These are phyloP conservation scores for Pongo pygmaeus DNA, from an alignment of 2,113 vertebrate species.

Conservation along the genomic window DNA sequence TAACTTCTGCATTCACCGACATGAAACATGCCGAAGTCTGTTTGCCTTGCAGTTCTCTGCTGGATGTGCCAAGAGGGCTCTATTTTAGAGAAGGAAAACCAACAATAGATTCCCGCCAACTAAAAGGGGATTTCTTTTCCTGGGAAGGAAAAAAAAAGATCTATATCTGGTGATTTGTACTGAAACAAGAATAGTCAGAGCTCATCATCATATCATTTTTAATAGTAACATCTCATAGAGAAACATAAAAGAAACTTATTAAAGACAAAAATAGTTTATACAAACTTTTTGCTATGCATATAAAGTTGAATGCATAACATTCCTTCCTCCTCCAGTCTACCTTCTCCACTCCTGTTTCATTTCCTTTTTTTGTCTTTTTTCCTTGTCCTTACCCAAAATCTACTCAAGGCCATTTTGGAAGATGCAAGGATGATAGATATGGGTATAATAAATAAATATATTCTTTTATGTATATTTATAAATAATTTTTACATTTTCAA, in stretches of 20 bases:
- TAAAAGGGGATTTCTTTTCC: constrained; percentile 12
- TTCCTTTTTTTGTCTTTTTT: constrained; percentile 5
- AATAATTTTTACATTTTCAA: background rate
- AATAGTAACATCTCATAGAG: background rate
- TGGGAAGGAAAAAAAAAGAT: constrained; percentile 20
- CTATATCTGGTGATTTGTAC: background rate
- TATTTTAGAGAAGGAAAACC: background rate
- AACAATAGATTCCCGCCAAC: background rate
- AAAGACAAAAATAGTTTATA: background rate
- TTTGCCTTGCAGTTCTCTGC: background rate
- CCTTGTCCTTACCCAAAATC: background rate
- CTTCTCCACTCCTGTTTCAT: background rate
- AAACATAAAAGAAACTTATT: constrained; percentile 20
- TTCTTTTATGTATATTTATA: background rate
- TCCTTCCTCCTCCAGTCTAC: background rate
- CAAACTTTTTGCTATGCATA: background rate
- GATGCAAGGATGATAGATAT: background rate
- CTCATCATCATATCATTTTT: background rate
- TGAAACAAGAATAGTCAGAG: constrained; percentile 16
- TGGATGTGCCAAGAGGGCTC: background rate
- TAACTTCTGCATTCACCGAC: background rate
- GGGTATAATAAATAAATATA: background rate
- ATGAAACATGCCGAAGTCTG: background rate
- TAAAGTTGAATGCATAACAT: background rate
- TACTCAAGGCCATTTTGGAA: background rate